Percentiles rank a stretch among this genome's conserved stretches.
Conservation (phyloP, 2,113 vertebrate species). For the Pituophis catenifer region DNA sequence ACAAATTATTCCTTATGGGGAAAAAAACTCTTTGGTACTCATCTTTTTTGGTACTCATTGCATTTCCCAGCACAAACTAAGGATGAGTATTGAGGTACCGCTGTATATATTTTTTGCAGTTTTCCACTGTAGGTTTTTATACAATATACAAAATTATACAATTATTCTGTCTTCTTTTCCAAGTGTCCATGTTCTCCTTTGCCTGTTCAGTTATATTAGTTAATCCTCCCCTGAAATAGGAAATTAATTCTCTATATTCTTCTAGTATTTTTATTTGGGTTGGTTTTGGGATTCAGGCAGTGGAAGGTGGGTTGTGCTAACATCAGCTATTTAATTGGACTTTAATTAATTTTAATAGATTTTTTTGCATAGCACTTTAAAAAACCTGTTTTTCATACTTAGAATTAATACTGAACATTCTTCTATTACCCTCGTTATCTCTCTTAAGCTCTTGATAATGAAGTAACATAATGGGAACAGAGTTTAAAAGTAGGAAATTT, state of each 20-base stretch:
- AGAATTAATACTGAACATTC: not conserved
- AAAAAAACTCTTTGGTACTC: no score
- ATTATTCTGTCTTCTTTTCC: not conserved
- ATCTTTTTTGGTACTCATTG: no score
- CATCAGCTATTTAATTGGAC: not conserved
- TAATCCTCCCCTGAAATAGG: not conserved
- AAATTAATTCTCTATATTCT: not conserved
- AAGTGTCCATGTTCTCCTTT: not conserved
- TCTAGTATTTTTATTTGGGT: not conserved
- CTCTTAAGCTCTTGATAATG: not conserved
- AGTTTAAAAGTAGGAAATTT: not conserved
- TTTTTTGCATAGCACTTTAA: not conserved
- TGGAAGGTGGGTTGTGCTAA: not conserved
- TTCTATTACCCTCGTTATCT: not conserved
- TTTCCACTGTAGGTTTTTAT: not conserved
- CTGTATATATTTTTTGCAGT: not conserved
- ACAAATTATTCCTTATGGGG: no score
- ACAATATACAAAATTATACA: not conserved
- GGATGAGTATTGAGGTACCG: no score
- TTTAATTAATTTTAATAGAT: slow-evolving; percentile 22
- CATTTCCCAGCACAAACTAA: no score
- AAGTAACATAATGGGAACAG: not conserved
- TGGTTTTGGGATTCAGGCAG: not conserved
- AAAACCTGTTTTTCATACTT: slow-evolving; percentile 3
- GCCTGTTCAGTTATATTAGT: not conserved